Evolutionary conservation across 1,140 invertebrate genomes (phyloP).

Genomic region (Neodiprion virginianus): DNA sequence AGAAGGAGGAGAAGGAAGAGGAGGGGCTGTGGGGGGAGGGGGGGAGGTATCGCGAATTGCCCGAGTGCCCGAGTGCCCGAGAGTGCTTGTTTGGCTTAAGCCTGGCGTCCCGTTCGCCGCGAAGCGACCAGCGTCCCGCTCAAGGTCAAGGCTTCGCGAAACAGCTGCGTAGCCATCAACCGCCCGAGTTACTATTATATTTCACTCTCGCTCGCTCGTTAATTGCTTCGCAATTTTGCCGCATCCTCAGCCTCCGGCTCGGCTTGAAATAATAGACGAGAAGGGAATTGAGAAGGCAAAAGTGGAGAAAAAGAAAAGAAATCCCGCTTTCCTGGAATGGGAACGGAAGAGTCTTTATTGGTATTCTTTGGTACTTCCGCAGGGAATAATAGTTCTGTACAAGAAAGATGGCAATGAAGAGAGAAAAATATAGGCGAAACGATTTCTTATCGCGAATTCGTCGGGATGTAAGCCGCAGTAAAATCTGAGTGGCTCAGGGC

Average conservation of each 20-base stretch:
- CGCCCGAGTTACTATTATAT: slow-evolving; percentile 29
- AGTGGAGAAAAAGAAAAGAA: slow-evolving; percentile 25
- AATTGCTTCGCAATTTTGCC: slow-evolving; percentile 21
- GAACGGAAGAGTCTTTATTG: not conserved
- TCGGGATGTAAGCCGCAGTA: slow-evolving; percentile 9
- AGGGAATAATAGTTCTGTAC: too few relatives aligned
- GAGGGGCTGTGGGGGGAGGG: not conserved
- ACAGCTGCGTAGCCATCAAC: slow-evolving; percentile 40
- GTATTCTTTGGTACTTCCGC: too few relatives aligned
- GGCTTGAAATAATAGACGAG: not conserved
- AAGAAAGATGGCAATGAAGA: too few relatives aligned
- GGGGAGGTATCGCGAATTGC: not conserved
- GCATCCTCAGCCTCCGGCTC: slow-evolving; percentile 5
- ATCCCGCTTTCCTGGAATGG: not conserved
- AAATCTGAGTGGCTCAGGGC: slow-evolving; percentile 20
- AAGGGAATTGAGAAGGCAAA: slow-evolving; percentile 46
- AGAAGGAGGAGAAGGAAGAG: not conserved
- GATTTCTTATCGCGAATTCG: not conserved
- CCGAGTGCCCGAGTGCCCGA: slow-evolving; percentile 9
- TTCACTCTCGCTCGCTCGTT: slow-evolving; percentile 18
- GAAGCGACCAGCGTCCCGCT: not conserved
- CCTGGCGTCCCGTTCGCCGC: slow-evolving; percentile 33
- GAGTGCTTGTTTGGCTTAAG: slow-evolving; percentile 21
- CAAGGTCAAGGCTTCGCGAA: slow-evolving; percentile 46
- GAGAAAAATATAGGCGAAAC: too few relatives aligned